Base-by-base conservation (phyloP, 1,140 invertebrate genomes). In the Venustaconcha ellipsiformis region DNA sequence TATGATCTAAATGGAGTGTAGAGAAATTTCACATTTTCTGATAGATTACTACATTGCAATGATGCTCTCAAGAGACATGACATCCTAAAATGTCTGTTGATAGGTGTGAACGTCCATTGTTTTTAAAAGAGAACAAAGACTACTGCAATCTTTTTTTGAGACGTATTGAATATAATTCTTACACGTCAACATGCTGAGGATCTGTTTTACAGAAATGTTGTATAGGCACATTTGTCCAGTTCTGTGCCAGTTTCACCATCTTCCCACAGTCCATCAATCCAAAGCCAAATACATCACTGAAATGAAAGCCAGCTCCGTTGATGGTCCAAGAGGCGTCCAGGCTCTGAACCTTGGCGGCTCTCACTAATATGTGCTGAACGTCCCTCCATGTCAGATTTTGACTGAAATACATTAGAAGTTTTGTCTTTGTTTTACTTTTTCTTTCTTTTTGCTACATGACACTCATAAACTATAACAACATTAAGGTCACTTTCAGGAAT, bases 231-330 rank as follows among this genome's bases (percentile, higher is more conserved):
- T 73, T 83, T 1, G 76, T 74, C 90, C 90, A 91, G 2, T 76
- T 79, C 74, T 88, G 85, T 6, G 88, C 88, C 18, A 84, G 62
- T 48, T 88, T 67, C 14, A 99, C 97, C 97, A 99, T 99, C 4
- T 94, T 95, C 58, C 94, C 93, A 13, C 96, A 97, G 90, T 99
- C 97, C 94, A 99, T 95, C 56, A 98, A 89, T 13, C 97, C 97
- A 89, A 98, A 99, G 20, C 90, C 90, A 83, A 88, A 90, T 57
- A 82, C 79, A 66, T 85, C 83, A 78, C 86, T 90, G 30, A 88
- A 74, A 73, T 90, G 89, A 65, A 79, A 83, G 26, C 87, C 84
- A n/a, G 82, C 88, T n/a, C 88, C 90, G 75, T 91, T 90, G 4
- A 87, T 80, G 15, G 78, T 80, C 90, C 90, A 91, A 12, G 78